Evolutionary conservation across 2,113 vertebrate genomes (phyloP), one percentile per base, ranked within the genome.

Genomic region (sheep (Ovis aries)): DNA sequence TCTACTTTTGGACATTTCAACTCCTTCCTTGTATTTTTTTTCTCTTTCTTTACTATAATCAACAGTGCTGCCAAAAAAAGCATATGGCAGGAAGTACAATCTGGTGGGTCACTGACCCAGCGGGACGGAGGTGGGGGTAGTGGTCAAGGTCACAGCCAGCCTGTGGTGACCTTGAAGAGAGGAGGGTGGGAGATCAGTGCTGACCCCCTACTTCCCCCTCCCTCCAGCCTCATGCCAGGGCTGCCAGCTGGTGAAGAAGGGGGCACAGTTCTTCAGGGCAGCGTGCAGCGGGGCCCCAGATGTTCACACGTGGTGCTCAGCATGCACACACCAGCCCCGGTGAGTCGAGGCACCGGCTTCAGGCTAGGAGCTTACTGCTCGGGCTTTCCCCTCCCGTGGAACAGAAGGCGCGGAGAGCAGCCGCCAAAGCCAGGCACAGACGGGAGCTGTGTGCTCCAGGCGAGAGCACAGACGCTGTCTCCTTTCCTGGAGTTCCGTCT

Each of bases 401-500:
- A 31, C 91, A 91, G 91, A 71, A 17, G 62, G 93, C 7, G 0
- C 12, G 7, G 40, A 6, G 87, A n/a, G 31, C 23, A 0, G 50
- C 55, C 89, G 25, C 50, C 78, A 48, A 45, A 3, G 2, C 90
- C 62, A 23, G 91, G 94, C 84, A 60, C 45, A 16, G 95, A 90
- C 82, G 1, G 1, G 19, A 52, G 80, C 55, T 64, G 16, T 1
- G 1, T 29, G 64, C 45, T 78, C 94, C 12, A 86, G 67, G 71
- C 90, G 1, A 29, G 12, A 12, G 33, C 53, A 74, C 82, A 60
- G 80, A 43, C 15, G 93, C 90, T 19, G 6, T 74, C 64, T 93
- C 90, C 91, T 78, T 82, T 62, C 45, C 91, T 40, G 85, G 84
- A 96, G 91, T 95, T 94, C 93, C 19, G 33, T 36, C 67, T 67